A percentile compares a stretch with the other conserved stretches of the same genome.
Conservation (phyloP, 2,888 invertebrate species). For the Ophion obscuratus region DNA sequence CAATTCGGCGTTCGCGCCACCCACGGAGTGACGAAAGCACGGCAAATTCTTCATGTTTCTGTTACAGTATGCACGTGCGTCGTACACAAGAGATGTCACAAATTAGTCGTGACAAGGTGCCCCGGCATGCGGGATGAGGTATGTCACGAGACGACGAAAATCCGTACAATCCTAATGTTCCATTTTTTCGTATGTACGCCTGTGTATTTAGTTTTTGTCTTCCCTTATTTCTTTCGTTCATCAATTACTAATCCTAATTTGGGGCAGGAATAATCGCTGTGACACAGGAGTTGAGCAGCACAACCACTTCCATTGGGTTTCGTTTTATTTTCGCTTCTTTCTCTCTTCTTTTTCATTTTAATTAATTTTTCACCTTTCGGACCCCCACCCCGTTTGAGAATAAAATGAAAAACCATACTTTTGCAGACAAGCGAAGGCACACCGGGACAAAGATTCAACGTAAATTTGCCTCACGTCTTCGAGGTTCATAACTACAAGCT, state of each 20-base stretch:
- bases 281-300: slow-evolving; percentile 12
- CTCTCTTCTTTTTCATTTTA: slow-evolving; percentile 28
- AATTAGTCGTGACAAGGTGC: slow-evolving; percentile 98
- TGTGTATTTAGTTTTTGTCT: background rate
- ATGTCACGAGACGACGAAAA: slow-evolving; percentile 71
- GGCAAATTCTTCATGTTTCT: slow-evolving; percentile 69
- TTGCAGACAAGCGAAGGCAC: slow-evolving; percentile 86
- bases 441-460: slow-evolving; percentile 95
- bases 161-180: slow-evolving; percentile 37
- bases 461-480: slow-evolving; percentile 99
- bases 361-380: slow-evolving; percentile 22
- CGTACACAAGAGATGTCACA: slow-evolving; percentile 99
- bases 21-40: slow-evolving; percentile 36
- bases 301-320: slow-evolving; percentile 39
- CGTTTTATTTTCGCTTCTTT: slow-evolving; percentile 38
- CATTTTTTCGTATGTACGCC: slow-evolving; percentile 25
- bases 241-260: slow-evolving; percentile 32
- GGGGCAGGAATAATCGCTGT: slow-evolving; percentile 41
- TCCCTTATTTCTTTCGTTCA: slow-evolving; percentile 36
- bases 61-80: slow-evolving; percentile 98
- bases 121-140: slow-evolving; percentile 98
- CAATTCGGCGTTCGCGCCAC: slow-evolving; percentile 1
- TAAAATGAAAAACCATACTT: slow-evolving; percentile 50
- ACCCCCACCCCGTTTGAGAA: slow-evolving; percentile 12
- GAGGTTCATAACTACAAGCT: slow-evolving; percentile 98